These are phyloP conservation scores for Toxotes jaculatrix DNA, from an alignment of 2,113 vertebrate species.

Conservation along the genomic window DNA sequence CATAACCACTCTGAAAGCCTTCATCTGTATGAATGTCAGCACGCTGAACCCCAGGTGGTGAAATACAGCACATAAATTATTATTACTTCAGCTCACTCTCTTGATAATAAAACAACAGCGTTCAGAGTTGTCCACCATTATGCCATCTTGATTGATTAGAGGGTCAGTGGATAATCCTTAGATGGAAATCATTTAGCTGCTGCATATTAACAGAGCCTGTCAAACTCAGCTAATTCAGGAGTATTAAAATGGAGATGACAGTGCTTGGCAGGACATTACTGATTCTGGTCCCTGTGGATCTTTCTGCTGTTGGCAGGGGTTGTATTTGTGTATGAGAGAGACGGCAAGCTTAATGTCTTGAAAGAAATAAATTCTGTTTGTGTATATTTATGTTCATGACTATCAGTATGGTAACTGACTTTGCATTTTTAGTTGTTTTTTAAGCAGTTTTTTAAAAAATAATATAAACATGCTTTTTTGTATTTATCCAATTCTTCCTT, in stretches of 20 bases:
- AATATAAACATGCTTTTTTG: too few species aligned
- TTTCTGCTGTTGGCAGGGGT: conserved; percentile 38
- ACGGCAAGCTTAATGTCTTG: background rate
- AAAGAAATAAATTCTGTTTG: background rate
- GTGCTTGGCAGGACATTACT: conserved; percentile 57
- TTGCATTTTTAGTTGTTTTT: background rate
- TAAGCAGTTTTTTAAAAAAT: background rate
- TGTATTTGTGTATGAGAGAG: conserved; percentile 18
- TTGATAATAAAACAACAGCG: conserved; percentile 22
- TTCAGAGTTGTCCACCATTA: conserved; percentile 11
- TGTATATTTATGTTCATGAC: background rate
- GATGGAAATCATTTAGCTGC: conserved; percentile 46
- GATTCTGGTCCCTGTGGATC: conserved; percentile 34
- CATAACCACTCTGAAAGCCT: background rate
- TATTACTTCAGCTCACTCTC: conserved; percentile 21
- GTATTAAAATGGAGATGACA: conserved; percentile 53
- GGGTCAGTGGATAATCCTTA: conserved; percentile 52
- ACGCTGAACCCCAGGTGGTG: background rate
- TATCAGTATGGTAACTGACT: background rate
- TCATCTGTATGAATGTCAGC: conserved; percentile 16
- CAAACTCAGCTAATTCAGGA: conserved; percentile 64
- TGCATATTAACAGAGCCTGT: conserved; percentile 52
- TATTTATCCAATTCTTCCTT: too few species aligned
- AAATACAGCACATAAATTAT: conserved; percentile 17
- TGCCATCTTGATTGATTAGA: conserved; percentile 47